phyloP scores from a whole-genome alignment of 2,797 vertebrate species.

The Premnoplex brunnescens region DNA sequence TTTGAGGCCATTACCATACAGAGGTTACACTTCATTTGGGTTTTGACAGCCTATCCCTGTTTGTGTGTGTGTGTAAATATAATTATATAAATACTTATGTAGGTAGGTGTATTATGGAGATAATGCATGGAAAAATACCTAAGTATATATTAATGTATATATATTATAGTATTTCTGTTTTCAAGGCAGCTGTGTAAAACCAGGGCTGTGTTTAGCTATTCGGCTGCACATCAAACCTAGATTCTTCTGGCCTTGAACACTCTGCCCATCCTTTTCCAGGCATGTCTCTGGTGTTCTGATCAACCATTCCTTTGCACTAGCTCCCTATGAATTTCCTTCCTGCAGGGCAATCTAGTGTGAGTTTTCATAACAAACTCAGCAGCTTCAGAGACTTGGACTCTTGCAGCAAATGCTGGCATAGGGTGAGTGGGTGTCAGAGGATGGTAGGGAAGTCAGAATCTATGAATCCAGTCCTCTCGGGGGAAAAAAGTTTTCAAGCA shows the following conservation, averaged over 20 bases:
- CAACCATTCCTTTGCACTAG: neutral
- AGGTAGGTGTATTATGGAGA: neutral
- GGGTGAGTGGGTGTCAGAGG: neutral
- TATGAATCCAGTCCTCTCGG: neutral
- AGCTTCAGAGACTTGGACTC: neutral
- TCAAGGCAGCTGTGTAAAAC: neutral
- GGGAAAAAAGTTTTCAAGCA: neutral
- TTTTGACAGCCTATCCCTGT: neutral
- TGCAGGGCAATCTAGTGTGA: neutral
- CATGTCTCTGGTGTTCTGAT: neutral
- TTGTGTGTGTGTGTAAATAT: neutral
- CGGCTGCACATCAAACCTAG: neutral
- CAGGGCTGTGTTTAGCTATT: neutral
- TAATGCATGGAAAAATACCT: neutral
- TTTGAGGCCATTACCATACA: neutral
- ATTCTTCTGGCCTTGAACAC: neutral
- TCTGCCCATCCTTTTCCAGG: neutral
- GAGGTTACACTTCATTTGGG: neutral
- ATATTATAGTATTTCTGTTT: neutral
- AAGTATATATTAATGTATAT: neutral
- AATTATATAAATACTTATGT: neutral
- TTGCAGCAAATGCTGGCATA: rapidly evolving
- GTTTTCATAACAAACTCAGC: neutral
- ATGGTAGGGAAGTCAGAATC: neutral
- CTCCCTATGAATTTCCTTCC: neutral